Evolutionary conservation across 2,113 vertebrate genomes (phyloP), one percentile per base, ranked within the genome.

Genomic region (Herpetotheres cachinnans): DNA sequence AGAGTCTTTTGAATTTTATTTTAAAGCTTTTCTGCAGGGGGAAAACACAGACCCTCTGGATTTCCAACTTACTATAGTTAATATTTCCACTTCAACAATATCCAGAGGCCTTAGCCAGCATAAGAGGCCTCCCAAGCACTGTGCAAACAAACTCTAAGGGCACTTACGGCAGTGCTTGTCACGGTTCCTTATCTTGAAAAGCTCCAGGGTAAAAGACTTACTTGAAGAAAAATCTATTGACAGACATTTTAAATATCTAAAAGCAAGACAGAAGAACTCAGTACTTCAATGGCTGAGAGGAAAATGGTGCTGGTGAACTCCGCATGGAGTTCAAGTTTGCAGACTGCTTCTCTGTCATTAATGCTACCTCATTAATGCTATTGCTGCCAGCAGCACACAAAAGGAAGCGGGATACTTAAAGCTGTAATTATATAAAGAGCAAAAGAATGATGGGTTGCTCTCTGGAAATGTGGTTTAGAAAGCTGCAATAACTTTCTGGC

Each of bases 131-230:
- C 91, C 86, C 66, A 65, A 61, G 82, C 30, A 22, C 46, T 42
- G 38, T 36, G 82, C 95, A 96, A 96, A 96, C 88, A 95, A 81
- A 85, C 47, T 78, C 67, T 80, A 86, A 95, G 66, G 66, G 93
- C 87, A 69, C 96, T 96, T 72, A 25, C 2, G 3, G 90, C 87
- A 69, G 66, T 16, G 62, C 66, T 95, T 91, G 29, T 83, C 80
- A 55, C 0, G 1, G 20, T 24, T 29, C 92, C 66, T 91, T 94
- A 95, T 94, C 93, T 95, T 58, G 66, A 77, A 93, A 47, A 91
- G 87, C 87, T 69, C 30, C 52, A 17, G 70, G 67, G 66, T 34
- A 91, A 95, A 89, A 96, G 77, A 77, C 27, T 66, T 58, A 79
- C 56, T 59, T 21, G 49, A 76, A 69, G 84, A 40, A 71, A 93